Conservation (phyloP, 1,140 invertebrate species). For the Penaeus indicus region DNA sequence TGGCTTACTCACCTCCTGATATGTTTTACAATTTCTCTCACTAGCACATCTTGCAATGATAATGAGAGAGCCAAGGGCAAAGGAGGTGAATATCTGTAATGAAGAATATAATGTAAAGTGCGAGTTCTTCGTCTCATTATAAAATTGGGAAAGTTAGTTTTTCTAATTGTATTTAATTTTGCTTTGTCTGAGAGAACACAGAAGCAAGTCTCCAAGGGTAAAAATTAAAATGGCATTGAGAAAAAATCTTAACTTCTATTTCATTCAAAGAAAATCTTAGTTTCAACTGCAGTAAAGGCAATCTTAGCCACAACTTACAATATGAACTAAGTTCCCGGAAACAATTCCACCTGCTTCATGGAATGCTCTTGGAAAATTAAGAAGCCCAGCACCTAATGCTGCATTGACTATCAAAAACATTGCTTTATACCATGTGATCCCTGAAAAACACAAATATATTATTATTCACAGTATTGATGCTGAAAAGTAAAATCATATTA, state of each 20-base stretch:
- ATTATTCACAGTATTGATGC: too few species aligned
- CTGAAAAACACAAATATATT: conserved; percentile 64
- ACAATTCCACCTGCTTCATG: conserved; percentile 78
- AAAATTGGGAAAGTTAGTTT: too few species aligned
- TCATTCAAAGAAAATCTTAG: too few species aligned
- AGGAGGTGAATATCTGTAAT: conserved; percentile 45
- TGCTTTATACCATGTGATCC: conserved; percentile 75
- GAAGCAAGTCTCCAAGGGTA: too few species aligned
- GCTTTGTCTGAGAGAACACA: too few species aligned
- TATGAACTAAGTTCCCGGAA: conserved; percentile 46
- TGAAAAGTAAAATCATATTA: background rate
- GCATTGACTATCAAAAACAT: conserved; percentile 81
- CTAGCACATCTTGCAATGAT: conserved; percentile 45
- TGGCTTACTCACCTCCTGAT: conserved; percentile 46
- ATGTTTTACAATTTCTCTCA: conserved; percentile 53
- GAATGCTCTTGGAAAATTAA: conserved; percentile 82
- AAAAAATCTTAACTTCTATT: too few species aligned
- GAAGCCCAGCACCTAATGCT: conserved; percentile 79
- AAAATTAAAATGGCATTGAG: too few species aligned
- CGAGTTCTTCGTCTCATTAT: too few species aligned
- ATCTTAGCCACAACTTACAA: conserved; percentile 31
- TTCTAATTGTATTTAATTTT: too few species aligned
- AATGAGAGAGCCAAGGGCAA: conserved; percentile 48
- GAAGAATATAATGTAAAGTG: conserved; percentile 3
- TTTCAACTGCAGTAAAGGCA: background rate